Conservation (phyloP, 2,888 invertebrate genomes). For the Andrena marginata region DNA sequence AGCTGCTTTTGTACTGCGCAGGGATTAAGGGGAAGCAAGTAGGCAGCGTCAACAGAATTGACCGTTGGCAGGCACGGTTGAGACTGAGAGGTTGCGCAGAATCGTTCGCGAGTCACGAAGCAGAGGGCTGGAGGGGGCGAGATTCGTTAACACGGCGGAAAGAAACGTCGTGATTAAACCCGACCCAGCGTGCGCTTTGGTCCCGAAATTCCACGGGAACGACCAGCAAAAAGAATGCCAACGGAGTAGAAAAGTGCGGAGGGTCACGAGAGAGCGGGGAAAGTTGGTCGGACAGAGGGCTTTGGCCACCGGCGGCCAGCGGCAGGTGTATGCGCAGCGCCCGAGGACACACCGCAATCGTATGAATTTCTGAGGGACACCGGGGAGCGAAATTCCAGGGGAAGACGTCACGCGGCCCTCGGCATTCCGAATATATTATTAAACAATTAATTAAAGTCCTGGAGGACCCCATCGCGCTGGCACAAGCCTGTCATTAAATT, state of each 20-base stretch:
- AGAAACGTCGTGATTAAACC: background rate
- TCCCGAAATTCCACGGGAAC: constrained; percentile 10
- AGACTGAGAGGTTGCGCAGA: background rate
- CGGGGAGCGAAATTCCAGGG: constrained; percentile 58
- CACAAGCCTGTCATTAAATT: constrained; percentile 30
- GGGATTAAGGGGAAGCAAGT: too few relatives aligned
- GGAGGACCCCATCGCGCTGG: background rate
- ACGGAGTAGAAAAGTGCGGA: background rate
- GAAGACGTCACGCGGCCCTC: constrained; percentile 21
- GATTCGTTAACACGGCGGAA: background rate
- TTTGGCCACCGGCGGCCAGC: constrained; percentile 5
- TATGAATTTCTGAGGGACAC: constrained; percentile 76
- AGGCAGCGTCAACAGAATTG: too few relatives aligned
- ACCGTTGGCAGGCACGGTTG: too few relatives aligned
- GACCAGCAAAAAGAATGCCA: constrained; percentile 20
- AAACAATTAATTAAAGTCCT: constrained; percentile 75
- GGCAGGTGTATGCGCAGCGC: constrained; percentile 14
- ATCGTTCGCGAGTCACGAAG: background rate
- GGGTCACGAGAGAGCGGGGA: constrained; percentile 23
- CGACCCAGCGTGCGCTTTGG: background rate
- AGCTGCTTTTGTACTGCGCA: too few relatives aligned
- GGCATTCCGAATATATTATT: constrained; percentile 70
- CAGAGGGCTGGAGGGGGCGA: background rate
- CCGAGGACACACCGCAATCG: constrained; percentile 61
- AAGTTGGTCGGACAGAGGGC: constrained; percentile 1